Evolutionary conservation across 1,140 invertebrate species (phyloP), one percentile per base, ranked within the genome.

Genomic region (Ganaspis sp.): DNA sequence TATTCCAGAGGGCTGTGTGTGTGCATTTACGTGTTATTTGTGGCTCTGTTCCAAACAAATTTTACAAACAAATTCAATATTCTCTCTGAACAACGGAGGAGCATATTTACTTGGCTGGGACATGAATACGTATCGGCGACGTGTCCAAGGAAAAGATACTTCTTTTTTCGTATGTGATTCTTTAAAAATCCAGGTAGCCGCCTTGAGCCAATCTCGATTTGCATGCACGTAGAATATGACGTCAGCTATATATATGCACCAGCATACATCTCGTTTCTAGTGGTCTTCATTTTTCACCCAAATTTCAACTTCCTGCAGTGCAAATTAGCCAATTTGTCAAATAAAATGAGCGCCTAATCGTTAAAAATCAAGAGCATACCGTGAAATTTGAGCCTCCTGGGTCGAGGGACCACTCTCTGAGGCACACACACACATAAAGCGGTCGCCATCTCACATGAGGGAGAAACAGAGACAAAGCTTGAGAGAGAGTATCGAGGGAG

Each of bases 281-380:
- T 8, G 49, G 23, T 23, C 21, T 26, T 12, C 15, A 8, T 26
- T 64, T 64, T 64, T 29, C 21, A 6, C 23, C 12, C 8, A 64
- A n/a, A 29, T 64, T 15, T 4, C 11, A 6, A 1, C 29, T n/a
- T n/a, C 15, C 23, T 29, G 23, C 23, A n/a, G 8, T 29, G 58
- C 45, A 49, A 49, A 49, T 49, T 64, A 29, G 23, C 58, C 58
- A 64, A 64, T 64, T 64, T 64, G 58, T 64, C 58, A 64, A 34
- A 64, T 4, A 26, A 64, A 64, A 64, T 26, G 58, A 64, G 58
- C 23, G 58, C 23, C 58, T 64, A 64, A 64, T 64, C 58, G 58
- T 64, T 64, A 64, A 64, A 64, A 64, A 64, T 64, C 58, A 29
- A 64, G 23, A 64, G 23, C 58, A 34, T 34, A 64, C 26, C 58